Conservation (phyloP, 2,888 invertebrate genomes). For the Erpobdella octoculata region DNA sequence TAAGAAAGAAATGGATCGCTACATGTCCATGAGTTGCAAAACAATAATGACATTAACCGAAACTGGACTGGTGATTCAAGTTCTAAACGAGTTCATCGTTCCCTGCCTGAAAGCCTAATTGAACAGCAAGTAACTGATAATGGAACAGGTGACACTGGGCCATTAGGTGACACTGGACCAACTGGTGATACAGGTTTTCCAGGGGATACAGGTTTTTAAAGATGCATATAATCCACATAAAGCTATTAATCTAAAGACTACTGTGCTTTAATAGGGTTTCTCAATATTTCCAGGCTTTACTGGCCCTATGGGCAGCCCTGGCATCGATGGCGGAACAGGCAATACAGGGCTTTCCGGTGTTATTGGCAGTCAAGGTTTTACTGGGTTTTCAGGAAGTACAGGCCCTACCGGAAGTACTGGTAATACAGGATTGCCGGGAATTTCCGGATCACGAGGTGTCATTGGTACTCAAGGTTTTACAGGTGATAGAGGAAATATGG, state of each 20-base stretch:
- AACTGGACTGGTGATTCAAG: no score
- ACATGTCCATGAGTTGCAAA: no score
- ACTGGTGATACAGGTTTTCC: constrained; percentile 26
- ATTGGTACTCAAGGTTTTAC: background rate
- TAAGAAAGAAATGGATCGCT: no score
- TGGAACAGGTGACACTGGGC: constrained; percentile 14
- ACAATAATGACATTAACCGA: no score
- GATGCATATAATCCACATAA: background rate
- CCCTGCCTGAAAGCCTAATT: no score
- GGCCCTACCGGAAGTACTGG: constrained; percentile 11
- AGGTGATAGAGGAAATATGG: constrained; percentile 16
- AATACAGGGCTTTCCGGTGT: constrained; percentile 17
- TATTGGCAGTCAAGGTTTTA: constrained; percentile 11
- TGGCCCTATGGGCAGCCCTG: background rate
- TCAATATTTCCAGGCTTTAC: background rate
- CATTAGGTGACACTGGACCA: constrained; percentile 23
- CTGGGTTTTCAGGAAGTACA: background rate
- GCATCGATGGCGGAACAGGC: background rate
- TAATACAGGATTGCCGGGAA: constrained; percentile 2
- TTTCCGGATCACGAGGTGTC: background rate
- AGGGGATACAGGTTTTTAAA: constrained; percentile 23
- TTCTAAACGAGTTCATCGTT: no score
- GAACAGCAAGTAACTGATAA: constrained; percentile 17
- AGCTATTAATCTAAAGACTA: background rate
- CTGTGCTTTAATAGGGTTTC: background rate